phyloP scores from a whole-genome alignment of 1,140 invertebrate species.

The Orchesella cincta region DNA sequence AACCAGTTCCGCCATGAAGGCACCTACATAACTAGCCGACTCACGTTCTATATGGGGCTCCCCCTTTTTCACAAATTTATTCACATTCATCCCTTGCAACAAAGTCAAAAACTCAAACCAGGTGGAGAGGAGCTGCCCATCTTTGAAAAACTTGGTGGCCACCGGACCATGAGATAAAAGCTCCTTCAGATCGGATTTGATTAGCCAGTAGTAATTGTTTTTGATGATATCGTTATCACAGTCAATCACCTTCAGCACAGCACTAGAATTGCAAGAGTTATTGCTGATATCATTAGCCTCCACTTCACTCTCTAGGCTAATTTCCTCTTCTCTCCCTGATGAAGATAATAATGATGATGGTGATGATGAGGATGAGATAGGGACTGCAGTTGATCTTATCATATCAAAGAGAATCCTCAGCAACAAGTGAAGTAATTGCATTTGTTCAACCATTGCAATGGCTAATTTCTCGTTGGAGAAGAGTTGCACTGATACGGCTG shows the following conservation, averaged over 20 bases:
- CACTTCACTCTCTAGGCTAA: not conserved
- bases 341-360: not conserved
- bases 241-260: conserved; percentile 75
- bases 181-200: conserved; percentile 92
- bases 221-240: conserved; percentile 89
- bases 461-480: conserved; percentile 92
- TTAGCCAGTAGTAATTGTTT: conserved; percentile 92
- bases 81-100: conserved; percentile 75
- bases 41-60: conserved; percentile 87
- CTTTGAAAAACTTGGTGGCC: conserved; percentile 81
- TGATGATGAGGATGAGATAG: not conserved
- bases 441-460: conserved; percentile 81
- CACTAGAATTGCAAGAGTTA: too few relatives aligned
- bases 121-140: conserved; percentile 80
- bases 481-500: conserved; percentile 92
- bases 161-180: conserved; percentile 89
- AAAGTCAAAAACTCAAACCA: conserved; percentile 92
- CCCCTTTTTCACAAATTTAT: not conserved
- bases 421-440: conserved; percentile 88
- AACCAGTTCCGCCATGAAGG: conserved; percentile 93
- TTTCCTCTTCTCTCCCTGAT: not conserved
- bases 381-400: conserved; percentile 16
- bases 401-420: conserved; percentile 59
- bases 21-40: conserved; percentile 92
- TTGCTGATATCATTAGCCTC: not conserved